phyloP scores from a whole-genome alignment of 2,888 invertebrate genomes.

The Trimorus sp. region DNA sequence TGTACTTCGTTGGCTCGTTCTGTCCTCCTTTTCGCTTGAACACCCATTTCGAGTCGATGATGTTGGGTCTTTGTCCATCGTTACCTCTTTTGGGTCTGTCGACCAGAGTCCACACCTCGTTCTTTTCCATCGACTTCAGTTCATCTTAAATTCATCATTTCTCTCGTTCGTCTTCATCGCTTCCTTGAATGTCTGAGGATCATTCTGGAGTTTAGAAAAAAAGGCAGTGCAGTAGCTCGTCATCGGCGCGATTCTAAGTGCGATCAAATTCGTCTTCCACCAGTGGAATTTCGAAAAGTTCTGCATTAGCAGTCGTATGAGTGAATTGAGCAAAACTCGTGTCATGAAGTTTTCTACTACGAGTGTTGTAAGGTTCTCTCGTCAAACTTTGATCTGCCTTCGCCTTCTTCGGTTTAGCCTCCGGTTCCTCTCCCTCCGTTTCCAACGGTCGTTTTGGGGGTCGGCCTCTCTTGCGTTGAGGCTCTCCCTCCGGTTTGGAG shows the following conservation, averaged over 20 bases:
- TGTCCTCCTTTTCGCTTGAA: too few species aligned
- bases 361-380: slow-evolving; percentile 14
- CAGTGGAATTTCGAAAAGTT: not conserved
- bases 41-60: too few species aligned
- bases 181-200: slow-evolving; percentile 24
- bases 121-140: slow-evolving; percentile 6
- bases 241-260: not conserved
- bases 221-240: slow-evolving; percentile 2
- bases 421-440: slow-evolving; percentile 25
- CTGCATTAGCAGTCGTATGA: not conserved
- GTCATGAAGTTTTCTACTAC: slow-evolving; percentile 15
- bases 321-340: slow-evolving; percentile 6
- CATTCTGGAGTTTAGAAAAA: not conserved
- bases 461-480: not conserved
- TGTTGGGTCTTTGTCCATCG: too few species aligned
- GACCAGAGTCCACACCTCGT: too few species aligned
- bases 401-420: not conserved
- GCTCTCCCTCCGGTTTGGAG: not conserved
- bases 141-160: slow-evolving; percentile 16
- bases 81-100: too few species aligned
- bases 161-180: slow-evolving; percentile 11
- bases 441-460: not conserved
- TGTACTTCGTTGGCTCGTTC: too few species aligned
- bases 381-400: not conserved
- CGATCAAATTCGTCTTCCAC: slow-evolving; percentile 10